Conservation (phyloP, 1,140 invertebrate species). For the Drosophila tropicalis region DNA sequence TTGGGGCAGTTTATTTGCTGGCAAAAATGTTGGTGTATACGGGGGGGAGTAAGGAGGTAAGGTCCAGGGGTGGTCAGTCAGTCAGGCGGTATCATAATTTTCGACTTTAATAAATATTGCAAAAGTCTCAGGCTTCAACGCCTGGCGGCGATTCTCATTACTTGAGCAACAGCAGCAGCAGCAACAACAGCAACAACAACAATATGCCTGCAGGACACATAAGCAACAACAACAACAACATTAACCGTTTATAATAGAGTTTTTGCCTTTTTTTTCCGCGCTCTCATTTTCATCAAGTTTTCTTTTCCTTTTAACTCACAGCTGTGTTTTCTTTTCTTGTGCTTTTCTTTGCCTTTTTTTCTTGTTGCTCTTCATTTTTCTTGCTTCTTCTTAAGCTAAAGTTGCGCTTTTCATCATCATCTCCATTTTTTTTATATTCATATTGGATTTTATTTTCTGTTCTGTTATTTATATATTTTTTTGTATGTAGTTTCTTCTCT, state of each 20-base stretch:
- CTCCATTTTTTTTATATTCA: conserved; percentile 41
- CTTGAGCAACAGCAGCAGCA: conserved; percentile 45
- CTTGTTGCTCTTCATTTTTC: background rate
- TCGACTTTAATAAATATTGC: conserved; percentile 60
- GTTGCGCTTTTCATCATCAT: conserved; percentile 45
- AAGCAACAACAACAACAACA: conserved; percentile 10
- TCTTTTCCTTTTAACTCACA: conserved; percentile 44
- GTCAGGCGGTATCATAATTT: conserved; percentile 51
- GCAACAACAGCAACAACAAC: conserved; percentile 22
- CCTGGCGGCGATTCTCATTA: conserved; percentile 60
- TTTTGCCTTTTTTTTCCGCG: conserved; percentile 51
- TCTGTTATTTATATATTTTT: conserved; percentile 54
- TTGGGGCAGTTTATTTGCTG: conserved; percentile 36
- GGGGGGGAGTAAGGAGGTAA: background rate
- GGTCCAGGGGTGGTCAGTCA: background rate
- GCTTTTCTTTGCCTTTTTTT: conserved; percentile 8
- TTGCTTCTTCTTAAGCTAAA: conserved; percentile 55
- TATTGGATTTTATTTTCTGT: conserved; percentile 63
- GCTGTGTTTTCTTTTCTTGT: conserved; percentile 38
- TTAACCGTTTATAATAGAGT: conserved; percentile 54
- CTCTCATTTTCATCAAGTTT: conserved; percentile 51
- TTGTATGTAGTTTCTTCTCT: background rate
- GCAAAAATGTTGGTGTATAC: background rate
- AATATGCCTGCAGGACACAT: conserved; percentile 26
- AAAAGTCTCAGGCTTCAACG: conserved; percentile 37